Base-by-base conservation (phyloP, 1,140 invertebrate species). In the Cyclina sinensis region DNA sequence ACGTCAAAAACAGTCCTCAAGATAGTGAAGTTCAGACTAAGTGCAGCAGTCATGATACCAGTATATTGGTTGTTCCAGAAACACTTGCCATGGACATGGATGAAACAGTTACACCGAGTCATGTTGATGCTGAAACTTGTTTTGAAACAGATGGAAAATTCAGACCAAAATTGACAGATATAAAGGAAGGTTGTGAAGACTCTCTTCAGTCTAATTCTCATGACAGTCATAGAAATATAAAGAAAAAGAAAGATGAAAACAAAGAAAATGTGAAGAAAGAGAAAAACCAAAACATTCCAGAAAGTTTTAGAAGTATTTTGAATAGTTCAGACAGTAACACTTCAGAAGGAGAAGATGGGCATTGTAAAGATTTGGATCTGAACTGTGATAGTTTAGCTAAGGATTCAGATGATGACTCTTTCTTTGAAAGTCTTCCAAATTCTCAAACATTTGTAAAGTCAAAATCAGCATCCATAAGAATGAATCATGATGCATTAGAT, bases 361-460 rank as follows among this genome's bases (percentile, higher is more conserved):
- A 48, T 3, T 24, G 3, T 48, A 0, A 3, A 24, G 43, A 51
- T 32, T 1, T 78, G 9, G 27, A 48, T 78, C 11, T 65, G 9
- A 62, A 57, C 84, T 62, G 48, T 65, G 80, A 62, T 62, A 54
- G 62, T 81, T 24, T 48, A 59, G 62, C 21, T 27, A 30, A 89
- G n/a, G 73, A 79, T 37, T 85, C 86, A 16, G 88, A 89, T 68
- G 82, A 85, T 65, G 88, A 86, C 1, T 39, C n/a, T 62, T 62
- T 57, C 43, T 37, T 37, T 89, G 74, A 65, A 65, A 59, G 46
- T 35, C 32, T 46, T 3, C 54, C 81, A 73, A 43, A 14, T n/a
- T 84, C 81, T 14, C 81, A 84, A 30, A 84, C n/a, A 54, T 84
- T 84, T 73, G 9, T 24, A n/a, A 73, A 46, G 57, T 32, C 62